Evolutionary conservation across 92 coral and sea anemone genomes (phyloP).

Genomic region (Heteractis magnifica): DNA sequence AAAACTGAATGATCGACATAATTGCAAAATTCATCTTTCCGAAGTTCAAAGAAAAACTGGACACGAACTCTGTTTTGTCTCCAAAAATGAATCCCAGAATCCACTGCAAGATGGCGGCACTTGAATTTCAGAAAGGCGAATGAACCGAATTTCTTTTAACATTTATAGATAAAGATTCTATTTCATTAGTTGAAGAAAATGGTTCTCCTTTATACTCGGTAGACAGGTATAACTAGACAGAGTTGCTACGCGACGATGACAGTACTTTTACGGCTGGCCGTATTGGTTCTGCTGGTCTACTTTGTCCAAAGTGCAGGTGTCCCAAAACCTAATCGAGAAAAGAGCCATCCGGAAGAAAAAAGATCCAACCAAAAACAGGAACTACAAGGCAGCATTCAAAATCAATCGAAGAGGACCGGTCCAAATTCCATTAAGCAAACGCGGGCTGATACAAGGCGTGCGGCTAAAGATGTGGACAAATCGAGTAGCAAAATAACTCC

Average conservation of each 20-base stretch:
- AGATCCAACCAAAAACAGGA: conserved; percentile 15
- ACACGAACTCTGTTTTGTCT: no score
- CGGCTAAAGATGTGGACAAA: not conserved
- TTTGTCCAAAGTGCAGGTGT: conserved; percentile 23
- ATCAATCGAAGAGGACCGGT: not conserved
- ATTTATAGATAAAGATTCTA: no score
- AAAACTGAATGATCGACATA: no score
- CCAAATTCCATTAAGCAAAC: not conserved
- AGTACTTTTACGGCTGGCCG: conserved; percentile 12
- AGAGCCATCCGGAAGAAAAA: conserved; percentile 12
- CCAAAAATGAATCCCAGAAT: no score
- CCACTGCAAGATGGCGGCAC: no score
- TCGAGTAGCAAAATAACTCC: not conserved
- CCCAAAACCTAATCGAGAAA: conserved; percentile 16
- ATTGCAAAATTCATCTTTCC: no score
- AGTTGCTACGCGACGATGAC: not conserved
- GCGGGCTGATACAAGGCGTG: not conserved
- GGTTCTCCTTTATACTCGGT: no score
- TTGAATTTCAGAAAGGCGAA: no score
- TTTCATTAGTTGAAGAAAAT: no score
- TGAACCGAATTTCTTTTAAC: no score
- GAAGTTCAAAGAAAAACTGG: no score
- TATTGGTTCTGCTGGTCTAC: conserved; percentile 11
- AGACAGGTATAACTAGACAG: not conserved
- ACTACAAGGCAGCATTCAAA: conserved; percentile 9